A percentile compares a stretch with the other conserved stretches of the same genome.
Conservation (phyloP, 1,140 invertebrate genomes). For the Lordiphosa stackelbergi region DNA sequence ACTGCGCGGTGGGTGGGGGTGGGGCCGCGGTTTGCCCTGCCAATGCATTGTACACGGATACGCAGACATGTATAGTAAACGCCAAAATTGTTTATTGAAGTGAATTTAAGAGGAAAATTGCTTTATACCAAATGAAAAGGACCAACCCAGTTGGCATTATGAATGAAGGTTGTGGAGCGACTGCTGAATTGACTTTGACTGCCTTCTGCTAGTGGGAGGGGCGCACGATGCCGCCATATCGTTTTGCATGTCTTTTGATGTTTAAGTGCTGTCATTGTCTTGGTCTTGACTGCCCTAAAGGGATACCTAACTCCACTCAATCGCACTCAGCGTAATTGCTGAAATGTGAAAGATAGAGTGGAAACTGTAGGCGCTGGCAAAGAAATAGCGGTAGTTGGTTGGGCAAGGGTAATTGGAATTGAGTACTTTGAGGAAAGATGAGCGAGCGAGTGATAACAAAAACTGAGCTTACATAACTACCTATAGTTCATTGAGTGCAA, state of each 20-base stretch:
- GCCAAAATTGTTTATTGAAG: constrained; percentile 68
- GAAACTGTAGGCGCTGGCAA: constrained; percentile 2
- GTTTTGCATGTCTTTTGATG: constrained; percentile 16
- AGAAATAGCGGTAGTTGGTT: too few relatives aligned
- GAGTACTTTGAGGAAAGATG: too few relatives aligned
- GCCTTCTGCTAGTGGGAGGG: constrained; percentile 5
- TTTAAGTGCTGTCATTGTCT: constrained; percentile 44
- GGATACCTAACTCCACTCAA: constrained; percentile 21
- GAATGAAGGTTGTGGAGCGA: constrained; percentile 6
- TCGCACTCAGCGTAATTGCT: constrained; percentile 45
- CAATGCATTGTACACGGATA: constrained; percentile 1
- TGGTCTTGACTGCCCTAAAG: constrained; percentile 37
- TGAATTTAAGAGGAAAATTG: constrained; percentile 72
- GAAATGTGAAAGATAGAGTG: constrained; percentile 14
- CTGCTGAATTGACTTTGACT: constrained; percentile 10
- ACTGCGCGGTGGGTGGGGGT: background rate
- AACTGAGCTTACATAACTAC: too few relatives aligned
- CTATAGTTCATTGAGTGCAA: too few relatives aligned
- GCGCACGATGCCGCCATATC: constrained; percentile 3
- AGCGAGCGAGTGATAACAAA: too few relatives aligned
- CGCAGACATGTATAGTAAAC: constrained; percentile 19
- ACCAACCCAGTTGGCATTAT: constrained; percentile 12
- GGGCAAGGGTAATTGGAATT: too few relatives aligned
- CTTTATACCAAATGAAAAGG: constrained; percentile 67
- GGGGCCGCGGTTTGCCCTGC: background rate